Percentiles rank a stretch among this genome's conserved stretches.
Conservation (phyloP, 2,888 invertebrate species). For the Troides oblongomaculatus region DNA sequence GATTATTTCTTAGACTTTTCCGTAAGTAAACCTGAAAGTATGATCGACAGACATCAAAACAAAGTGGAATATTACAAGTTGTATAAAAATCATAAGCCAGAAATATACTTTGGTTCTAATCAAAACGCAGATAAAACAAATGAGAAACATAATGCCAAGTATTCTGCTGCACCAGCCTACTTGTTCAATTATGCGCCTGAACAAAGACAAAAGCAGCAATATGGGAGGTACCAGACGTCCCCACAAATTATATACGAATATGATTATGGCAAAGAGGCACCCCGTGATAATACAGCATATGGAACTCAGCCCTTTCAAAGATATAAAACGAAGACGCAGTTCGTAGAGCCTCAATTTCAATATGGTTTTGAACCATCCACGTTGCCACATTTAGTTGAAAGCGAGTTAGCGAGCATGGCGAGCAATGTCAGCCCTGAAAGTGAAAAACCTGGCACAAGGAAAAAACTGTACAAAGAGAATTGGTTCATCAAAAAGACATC, state of each 20-base stretch:
- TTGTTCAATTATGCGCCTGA: slow-evolving; percentile 43
- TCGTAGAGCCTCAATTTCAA: slow-evolving; percentile 73
- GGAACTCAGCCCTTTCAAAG: slow-evolving; percentile 56
- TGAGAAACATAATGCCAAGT: slow-evolving; percentile 54
- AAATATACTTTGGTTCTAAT: slow-evolving; percentile 44
- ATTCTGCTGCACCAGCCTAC: slow-evolving; percentile 45
- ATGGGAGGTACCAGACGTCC: slow-evolving; percentile 52
- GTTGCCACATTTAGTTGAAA: slow-evolving; percentile 62
- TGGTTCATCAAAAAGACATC: slow-evolving; percentile 73
- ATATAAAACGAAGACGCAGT: slow-evolving; percentile 57
- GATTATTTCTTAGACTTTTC: slow-evolving; percentile 64
- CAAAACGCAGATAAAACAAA: slow-evolving; percentile 46
- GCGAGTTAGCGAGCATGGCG: slow-evolving; percentile 69
- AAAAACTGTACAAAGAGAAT: slow-evolving; percentile 73
- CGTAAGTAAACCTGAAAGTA: slow-evolving; percentile 60
- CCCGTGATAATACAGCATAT: slow-evolving; percentile 56
- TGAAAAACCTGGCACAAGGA: slow-evolving; percentile 64
- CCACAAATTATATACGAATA: slow-evolving; percentile 54
- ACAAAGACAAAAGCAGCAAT: slow-evolving; percentile 52
- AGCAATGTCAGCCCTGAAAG: slow-evolving; percentile 64
- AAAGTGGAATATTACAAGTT: slow-evolving; percentile 65
- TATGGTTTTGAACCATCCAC: slow-evolving; percentile 73
- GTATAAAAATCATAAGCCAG: slow-evolving; percentile 59
- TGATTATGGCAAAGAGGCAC: slow-evolving; percentile 54
- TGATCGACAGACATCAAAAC: slow-evolving; percentile 54